Percentiles rank a stretch among this genome's conserved stretches.
These are phyloP conservation scores for Cosmorhoe ocellata DNA, from an alignment of 2,888 invertebrate species.

Conservation along the genomic window DNA sequence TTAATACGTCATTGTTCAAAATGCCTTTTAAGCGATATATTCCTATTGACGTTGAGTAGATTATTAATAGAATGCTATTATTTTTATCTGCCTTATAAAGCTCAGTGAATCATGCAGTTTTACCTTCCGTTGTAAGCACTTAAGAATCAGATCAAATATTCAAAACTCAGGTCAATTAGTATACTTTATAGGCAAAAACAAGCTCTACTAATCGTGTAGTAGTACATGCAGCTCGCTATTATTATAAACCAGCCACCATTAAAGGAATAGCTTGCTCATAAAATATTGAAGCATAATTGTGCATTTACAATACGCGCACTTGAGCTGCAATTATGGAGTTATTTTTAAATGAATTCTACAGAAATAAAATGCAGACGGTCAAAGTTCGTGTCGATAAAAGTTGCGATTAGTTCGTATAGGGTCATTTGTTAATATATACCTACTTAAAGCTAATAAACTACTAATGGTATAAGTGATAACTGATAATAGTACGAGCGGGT, in stretches of 20 bases:
- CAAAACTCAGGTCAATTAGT: too few relatives aligned
- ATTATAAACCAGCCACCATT: constrained; percentile 4
- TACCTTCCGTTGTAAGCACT: too few relatives aligned
- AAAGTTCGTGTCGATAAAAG: constrained; percentile 29
- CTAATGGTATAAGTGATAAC: too few relatives aligned
- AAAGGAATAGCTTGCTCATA: constrained; percentile 14
- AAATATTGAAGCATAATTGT: constrained; percentile 27
- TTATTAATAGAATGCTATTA: background rate
- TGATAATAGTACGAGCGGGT: too few relatives aligned
- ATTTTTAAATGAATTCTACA: constrained; percentile 12
- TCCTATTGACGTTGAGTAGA: constrained; percentile 1
- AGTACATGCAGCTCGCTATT: constrained; percentile 2
- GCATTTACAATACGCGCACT: constrained; percentile 26
- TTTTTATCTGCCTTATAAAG: background rate
- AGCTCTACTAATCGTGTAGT: too few relatives aligned
- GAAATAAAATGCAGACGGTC: constrained; percentile 25
- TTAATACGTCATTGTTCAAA: constrained; percentile 10
- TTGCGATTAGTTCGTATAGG: constrained; percentile 10
- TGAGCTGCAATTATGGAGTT: constrained; percentile 22
- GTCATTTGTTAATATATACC: constrained; percentile 6
- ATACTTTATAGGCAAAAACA: too few relatives aligned
- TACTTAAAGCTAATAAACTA: background rate
- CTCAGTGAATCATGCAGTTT: background rate
- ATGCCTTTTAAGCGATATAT: background rate
- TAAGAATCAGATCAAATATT: too few relatives aligned